Conservation (phyloP, 2,888 invertebrate genomes). For the Drosophila bunnanda region DNA sequence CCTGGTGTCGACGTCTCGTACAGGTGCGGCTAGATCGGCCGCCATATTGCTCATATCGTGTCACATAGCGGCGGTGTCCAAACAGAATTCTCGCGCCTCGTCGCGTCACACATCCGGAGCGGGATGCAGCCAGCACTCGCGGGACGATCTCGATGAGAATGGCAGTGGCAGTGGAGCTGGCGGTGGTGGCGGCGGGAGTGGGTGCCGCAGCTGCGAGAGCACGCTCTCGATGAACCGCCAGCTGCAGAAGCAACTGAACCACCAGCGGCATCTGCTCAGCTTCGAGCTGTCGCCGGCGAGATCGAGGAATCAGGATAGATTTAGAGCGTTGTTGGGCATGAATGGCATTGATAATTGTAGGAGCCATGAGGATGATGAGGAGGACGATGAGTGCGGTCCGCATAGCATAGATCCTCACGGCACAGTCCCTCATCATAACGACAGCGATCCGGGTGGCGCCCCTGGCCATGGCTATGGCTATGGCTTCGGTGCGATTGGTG, state of each 20-base stretch:
- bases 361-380: conserved; percentile 80
- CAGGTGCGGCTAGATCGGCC: conserved; percentile 97
- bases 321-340: conserved; percentile 84
- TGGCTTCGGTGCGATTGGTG: conserved; percentile 32
- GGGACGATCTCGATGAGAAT: conserved; percentile 84
- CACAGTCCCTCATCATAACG: conserved; percentile 37
- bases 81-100: conserved; percentile 84
- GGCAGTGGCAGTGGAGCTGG: conserved; percentile 22
- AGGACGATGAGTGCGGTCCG: conserved; percentile 76
- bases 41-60: conserved; percentile 98
- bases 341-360: conserved; percentile 83
- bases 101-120: conserved; percentile 83
- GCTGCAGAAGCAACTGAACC: conserved; percentile 85
- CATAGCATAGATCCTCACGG: conserved; percentile 60
- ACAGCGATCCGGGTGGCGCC: conserved; percentile 44
- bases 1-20: conserved; percentile 92
- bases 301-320: conserved; percentile 84
- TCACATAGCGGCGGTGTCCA: conserved; percentile 88
- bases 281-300: conserved; percentile 84
- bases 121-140: conserved; percentile 83
- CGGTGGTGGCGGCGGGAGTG: conserved; percentile 61
- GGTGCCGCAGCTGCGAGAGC: conserved; percentile 83
- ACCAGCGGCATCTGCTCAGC: conserved; percentile 85
- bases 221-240: conserved; percentile 84
- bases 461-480: conserved; percentile 18